These are phyloP conservation scores for Deilephila elpenor DNA, from an alignment of 2,888 invertebrate genomes.

Conservation along the genomic window DNA sequence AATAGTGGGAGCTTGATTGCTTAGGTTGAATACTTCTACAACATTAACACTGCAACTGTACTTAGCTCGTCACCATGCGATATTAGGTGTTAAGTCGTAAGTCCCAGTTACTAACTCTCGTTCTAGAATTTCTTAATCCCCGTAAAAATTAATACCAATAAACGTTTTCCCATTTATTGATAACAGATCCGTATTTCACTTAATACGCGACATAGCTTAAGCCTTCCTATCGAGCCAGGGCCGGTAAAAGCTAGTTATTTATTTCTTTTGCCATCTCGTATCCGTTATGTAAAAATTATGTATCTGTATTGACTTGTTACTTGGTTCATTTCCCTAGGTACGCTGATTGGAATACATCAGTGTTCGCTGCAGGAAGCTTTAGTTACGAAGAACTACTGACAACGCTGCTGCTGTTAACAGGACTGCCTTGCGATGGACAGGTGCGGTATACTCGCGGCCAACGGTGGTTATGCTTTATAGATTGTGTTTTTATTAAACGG, in stretches of 20 bases:
- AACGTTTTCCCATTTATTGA: background rate
- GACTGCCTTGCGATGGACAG: conserved; percentile 59
- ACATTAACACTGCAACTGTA: no score
- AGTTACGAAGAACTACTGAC: conserved; percentile 64
- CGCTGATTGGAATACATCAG: conserved; percentile 55
- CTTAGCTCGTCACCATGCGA: no score
- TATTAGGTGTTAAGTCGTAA: background rate
- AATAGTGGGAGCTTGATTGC: no score
- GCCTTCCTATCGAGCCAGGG: background rate
- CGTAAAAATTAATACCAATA: background rate
- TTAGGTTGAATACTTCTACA: no score
- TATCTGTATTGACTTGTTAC: conserved; percentile 50
- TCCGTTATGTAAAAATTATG: conserved; percentile 39
- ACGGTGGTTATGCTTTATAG: conserved; percentile 35
- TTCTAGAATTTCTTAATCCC: background rate
- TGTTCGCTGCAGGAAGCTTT: conserved; percentile 57
- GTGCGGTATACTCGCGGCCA: conserved; percentile 49
- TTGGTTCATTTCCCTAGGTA: conserved; percentile 56
- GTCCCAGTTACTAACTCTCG: background rate
- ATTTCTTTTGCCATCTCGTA: conserved; percentile 12
- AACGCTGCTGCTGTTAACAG: conserved; percentile 61
- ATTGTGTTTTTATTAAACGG: background rate
- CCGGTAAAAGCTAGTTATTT: conserved; percentile 12
- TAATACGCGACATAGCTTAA: background rate
- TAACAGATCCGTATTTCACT: background rate